Evolutionary conservation across 2,113 vertebrate species (phyloP), one percentile per base, ranked within the genome.

Genomic region (Gallinago jamesoni): DNA sequence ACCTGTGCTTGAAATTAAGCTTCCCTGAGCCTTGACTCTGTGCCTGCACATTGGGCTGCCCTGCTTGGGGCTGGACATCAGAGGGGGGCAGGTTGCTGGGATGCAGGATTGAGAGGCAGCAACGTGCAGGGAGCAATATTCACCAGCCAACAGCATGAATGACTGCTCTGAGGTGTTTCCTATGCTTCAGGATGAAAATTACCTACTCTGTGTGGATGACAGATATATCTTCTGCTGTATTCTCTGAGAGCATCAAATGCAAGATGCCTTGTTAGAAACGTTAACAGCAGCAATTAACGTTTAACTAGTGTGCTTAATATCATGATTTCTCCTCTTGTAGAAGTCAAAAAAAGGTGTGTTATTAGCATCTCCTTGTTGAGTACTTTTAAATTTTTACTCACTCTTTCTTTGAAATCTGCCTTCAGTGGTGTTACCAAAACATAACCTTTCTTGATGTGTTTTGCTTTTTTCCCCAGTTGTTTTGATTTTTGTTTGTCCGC

Each of bases 61-160:
- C 53, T 21, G 31, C 73, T 21, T 19, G 33, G 66, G 27, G 28
- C 47, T 52, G 64, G 57, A 17, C 14, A 3, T 14, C 0, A 3
- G 63, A 6, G 33, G 2, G 8, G 23, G 17, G 13, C 56, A 67
- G 47, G 53, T 39, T 2, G 2, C 39, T 39, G 33, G 0, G 3
- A 6, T 0, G 4, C 18, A 10, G n/a, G 59, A 67, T 6, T 0
- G 2, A 15, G 35, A 9, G 33, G 48, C 39, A 56, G 55, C 9
- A 6, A 21, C 5, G 6, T 23, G 22, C 76, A 59, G 63, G 37
- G 52, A 66, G 39, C 19, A 23, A 4, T 15, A 24, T 15, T 21
- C n/a, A 31, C 12, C 14, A 7, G 11, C 12, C 35, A 47, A 6
- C 28, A 3, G 31, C n/a, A 14, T 2, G 19, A 55, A n/a, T 12